Evolutionary conservation across 2,888 invertebrate species (phyloP), one percentile per base, ranked within the genome.

Genomic region (Latrodectus elegans): DNA sequence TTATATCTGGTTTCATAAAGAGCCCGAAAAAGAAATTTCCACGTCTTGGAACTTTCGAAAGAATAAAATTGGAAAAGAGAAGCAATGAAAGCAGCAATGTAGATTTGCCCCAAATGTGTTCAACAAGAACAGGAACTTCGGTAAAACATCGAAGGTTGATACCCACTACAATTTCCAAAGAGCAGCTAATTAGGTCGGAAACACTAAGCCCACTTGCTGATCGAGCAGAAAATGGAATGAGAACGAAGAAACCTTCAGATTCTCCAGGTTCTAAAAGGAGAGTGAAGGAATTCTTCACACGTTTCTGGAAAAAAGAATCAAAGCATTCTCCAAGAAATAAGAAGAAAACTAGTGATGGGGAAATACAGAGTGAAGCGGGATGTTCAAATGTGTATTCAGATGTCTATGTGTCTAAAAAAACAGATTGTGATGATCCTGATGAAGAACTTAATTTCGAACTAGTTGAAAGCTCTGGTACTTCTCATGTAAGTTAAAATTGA

Each of bases 21-120:
- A 14, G 68, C 14, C 67, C 77, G 26, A 67, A 81, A 73, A 82
- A 81, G 68, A 79, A 75, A 26, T 87, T 87, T 49, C 86, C 86
- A 0, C 65, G 86, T 26, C 49, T 87, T 4, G 86, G 86, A 10
- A 87, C 86, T 1, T 87, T 77, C 38, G 86, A 87, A 49, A 71
- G 86, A 67, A 81, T 87, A 3, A 87, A 77, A 64, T 10, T 87
- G 8, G 81, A 87, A 49, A 73, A 70, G 22, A 74, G 51, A 49
- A 70, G 55, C 4, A 14, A 38, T 9, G 53, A 51, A 8, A 38
- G 38, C 0, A 38, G 38, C 38, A 38, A 38, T 38, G 38, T 38
- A 6, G 38, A 38, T 4, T 10, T n/a, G 11, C 22, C 53, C 6
- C 8, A 8, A 1, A 26, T 10, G 3, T 8, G 12, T 0, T 55